Conservation (phyloP, 1,140 invertebrate genomes). For the Leptopilina boulardi region DNA sequence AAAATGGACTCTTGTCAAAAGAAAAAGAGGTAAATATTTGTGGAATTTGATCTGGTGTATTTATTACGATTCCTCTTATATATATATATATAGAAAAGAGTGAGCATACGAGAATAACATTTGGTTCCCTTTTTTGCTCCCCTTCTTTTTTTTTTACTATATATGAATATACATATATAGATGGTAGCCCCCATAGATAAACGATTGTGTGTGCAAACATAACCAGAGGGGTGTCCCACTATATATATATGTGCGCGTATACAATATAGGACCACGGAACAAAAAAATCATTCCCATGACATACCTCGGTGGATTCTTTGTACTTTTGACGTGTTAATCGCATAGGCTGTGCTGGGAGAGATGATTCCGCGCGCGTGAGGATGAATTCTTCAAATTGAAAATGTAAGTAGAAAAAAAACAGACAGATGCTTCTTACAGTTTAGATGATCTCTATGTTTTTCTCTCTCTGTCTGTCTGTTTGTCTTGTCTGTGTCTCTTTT, state of each 20-base stretch:
- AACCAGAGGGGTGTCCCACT: slow-evolving; percentile 54
- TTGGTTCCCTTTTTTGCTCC: background rate
- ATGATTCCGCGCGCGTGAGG: slow-evolving; percentile 42
- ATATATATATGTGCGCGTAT: background rate
- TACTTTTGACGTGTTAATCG: slow-evolving; percentile 69
- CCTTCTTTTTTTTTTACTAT: slow-evolving; percentile 21
- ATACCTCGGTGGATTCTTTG: slow-evolving; percentile 59
- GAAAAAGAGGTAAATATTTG: slow-evolving; percentile 60
- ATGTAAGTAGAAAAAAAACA: slow-evolving; percentile 34
- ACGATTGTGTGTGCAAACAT: slow-evolving; percentile 66
- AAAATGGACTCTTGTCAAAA: slow-evolving; percentile 29
- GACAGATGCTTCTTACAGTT: slow-evolving; percentile 40
- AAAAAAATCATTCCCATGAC: slow-evolving; percentile 69
- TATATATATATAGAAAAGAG: too few species aligned
- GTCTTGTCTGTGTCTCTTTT: too few species aligned
- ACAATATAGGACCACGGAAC: slow-evolving; percentile 39
- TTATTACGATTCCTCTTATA: slow-evolving; percentile 48
- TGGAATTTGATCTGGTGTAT: slow-evolving; percentile 51
- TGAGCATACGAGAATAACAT: slow-evolving; percentile 1
- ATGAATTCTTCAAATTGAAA: slow-evolving; percentile 45
- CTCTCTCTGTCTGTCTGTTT: too few species aligned
- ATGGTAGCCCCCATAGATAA: slow-evolving; percentile 63
- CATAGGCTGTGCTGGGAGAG: slow-evolving; percentile 53
- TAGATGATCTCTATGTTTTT: background rate
- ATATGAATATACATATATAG: background rate